Base-by-base conservation (phyloP, 2,797 vertebrate species). In the Rhabdophis nuchalis region DNA sequence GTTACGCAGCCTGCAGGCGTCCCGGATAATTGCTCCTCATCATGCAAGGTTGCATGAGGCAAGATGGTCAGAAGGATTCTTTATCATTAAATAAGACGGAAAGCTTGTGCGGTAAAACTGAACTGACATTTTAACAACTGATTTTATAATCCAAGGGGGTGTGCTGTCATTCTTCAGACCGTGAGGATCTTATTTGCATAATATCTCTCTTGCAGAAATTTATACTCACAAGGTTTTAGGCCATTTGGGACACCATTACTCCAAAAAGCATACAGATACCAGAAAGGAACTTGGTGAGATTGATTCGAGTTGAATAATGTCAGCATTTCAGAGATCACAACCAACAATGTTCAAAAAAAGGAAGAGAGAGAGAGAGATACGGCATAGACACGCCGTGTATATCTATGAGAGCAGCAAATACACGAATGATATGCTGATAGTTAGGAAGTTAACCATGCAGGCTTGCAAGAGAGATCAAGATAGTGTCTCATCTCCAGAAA, bases 211-310 rank as follows among this genome's bases (percentile, higher is more conserved):
- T 36, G 1, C 8, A 90, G 61, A 90, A 88, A 52, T 93, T 89
- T 57, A 87, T 25, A 41, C 52, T 11, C 56, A 14, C 54, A 68
- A 3, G 14, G n/a, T 7, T 41, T 89, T 23, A 89, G 25, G 14
- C 2, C 60, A n/a, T 29, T 23, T 53, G 85, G n/a, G 41, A 27
- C 16, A 50, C 11, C 4, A n/a, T 90, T 18, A 1, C n/a, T 93
- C 16, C 25, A 85, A 46, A 88, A 1, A 68, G 12, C 0, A 0
- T 0, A 1, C 0, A 6, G 25, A 88, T 25, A 1, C 14, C 32
- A 72, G 68, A 72, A 52, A 52, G 29, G 23, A 54, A 64, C 11
- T 52, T 27, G 85, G 13, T 29, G 14, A 57, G 29, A 29, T 23
- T 57, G 10, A 41, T 20, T 77, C 16, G 23, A 88, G 18, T 29